Percentiles rank a stretch among this genome's conserved stretches.
Evolutionary conservation across 1,140 invertebrate species (phyloP).

Genomic region (Formica selysi): DNA sequence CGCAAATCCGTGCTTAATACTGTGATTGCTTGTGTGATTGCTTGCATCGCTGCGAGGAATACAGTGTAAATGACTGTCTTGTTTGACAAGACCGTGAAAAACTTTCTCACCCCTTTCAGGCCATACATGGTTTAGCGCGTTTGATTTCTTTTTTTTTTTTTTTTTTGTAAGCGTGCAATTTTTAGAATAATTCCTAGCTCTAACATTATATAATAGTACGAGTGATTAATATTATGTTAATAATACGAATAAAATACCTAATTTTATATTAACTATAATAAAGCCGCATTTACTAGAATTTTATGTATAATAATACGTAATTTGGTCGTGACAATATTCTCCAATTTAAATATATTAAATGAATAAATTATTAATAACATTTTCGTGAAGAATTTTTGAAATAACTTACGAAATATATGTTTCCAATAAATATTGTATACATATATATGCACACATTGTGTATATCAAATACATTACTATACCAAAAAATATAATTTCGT

Average conservation of each 20-base stretch:
- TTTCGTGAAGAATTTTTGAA: constrained; percentile 7
- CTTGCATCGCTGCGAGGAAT: constrained; percentile 62
- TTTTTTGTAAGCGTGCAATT: background rate
- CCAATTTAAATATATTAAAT: background rate
- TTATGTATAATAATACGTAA: constrained; percentile 2
- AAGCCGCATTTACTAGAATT: background rate
- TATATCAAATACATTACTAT: background rate
- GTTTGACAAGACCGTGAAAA: constrained; percentile 51
- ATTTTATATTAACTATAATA: background rate
- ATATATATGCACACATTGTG: background rate
- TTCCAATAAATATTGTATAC: constrained; percentile 20
- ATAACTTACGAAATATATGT: constrained; percentile 32
- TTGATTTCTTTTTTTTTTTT: background rate
- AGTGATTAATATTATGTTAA: constrained; percentile 33
- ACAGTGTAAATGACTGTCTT: constrained; percentile 72
- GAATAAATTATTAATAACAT: constrained; percentile 45
- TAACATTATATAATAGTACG: constrained; percentile 36
- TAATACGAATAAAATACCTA: constrained; percentile 13
- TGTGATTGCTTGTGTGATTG: constrained; percentile 51
- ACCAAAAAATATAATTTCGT: constrained; percentile 30
- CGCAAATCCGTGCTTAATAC: constrained; percentile 68
- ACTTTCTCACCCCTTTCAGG: constrained; percentile 50
- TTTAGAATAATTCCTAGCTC: constrained; percentile 22
- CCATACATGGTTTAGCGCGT: background rate
- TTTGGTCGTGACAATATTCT: background rate